Evolutionary conservation across 2,113 vertebrate species (phyloP).

Genomic region (Tinamus guttatus): DNA sequence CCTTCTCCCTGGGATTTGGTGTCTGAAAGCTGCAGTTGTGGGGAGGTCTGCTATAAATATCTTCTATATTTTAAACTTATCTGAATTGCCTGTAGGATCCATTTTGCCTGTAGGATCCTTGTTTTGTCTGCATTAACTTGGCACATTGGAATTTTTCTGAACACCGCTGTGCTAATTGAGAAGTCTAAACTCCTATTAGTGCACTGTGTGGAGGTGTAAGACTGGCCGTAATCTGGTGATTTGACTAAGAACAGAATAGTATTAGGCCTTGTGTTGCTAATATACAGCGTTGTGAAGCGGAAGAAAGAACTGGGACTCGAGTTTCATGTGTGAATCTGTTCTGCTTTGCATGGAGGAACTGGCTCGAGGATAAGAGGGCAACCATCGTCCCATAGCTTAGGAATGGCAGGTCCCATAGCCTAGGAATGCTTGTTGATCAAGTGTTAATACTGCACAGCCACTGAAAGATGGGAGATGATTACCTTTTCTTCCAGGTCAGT

Average conservation of each 20-base stretch:
- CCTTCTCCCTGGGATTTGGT: neutral
- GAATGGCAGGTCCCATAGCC: neutral
- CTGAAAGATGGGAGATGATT: neutral
- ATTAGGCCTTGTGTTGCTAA: neutral
- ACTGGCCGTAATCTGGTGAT: constrained; percentile 9
- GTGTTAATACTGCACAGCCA: neutral
- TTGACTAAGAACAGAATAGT: neutral
- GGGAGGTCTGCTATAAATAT: neutral
- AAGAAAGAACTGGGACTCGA: neutral
- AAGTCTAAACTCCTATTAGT: constrained; percentile 18
- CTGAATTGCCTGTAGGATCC: neutral
- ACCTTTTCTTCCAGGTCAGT: neutral
- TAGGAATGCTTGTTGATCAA: neutral
- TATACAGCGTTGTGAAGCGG: neutral
- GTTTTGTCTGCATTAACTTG: neutral
- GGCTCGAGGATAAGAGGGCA: neutral
- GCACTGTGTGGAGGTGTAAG: constrained; percentile 6
- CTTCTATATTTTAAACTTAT: neutral
- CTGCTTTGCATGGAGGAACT: neutral
- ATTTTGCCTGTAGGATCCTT: neutral
- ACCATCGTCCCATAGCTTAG: neutral
- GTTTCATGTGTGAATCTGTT: neutral
- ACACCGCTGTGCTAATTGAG: constrained; percentile 29
- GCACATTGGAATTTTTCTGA: constrained; percentile 2
- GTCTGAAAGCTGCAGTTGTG: neutral